Evolutionary conservation across 2,888 invertebrate genomes (phyloP).

Genomic region (Heliconius erato): DNA sequence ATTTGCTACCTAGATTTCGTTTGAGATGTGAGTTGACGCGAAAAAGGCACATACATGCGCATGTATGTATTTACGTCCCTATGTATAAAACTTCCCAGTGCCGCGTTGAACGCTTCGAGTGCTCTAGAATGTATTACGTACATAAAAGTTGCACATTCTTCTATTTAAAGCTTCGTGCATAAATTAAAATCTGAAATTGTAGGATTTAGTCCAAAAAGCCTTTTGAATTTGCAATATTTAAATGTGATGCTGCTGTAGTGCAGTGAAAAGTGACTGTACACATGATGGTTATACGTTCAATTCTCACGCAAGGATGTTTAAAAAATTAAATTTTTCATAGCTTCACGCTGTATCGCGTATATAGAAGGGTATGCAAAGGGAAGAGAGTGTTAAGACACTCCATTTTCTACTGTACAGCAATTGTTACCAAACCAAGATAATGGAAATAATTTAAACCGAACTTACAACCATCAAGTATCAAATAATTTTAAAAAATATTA

Average conservation of each 20-base stretch:
- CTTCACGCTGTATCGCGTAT: too few relatives aligned
- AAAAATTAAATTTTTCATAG: too few relatives aligned
- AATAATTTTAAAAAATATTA: too few relatives aligned
- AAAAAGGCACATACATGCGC: not conserved
- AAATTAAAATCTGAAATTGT: not conserved
- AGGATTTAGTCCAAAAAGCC: not conserved
- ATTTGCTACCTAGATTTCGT: constrained; percentile 24
- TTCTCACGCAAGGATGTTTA: not conserved
- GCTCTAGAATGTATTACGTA: constrained; percentile 1
- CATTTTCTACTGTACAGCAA: too few relatives aligned
- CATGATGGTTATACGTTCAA: not conserved
- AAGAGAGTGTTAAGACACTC: too few relatives aligned
- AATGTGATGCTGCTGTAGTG: not conserved
- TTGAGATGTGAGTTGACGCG: constrained; percentile 16
- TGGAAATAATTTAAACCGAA: too few relatives aligned
- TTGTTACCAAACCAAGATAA: too few relatives aligned
- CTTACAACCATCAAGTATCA: too few relatives aligned
- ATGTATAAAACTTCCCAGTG: not conserved
- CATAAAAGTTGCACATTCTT: constrained; percentile 5
- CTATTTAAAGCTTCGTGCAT: constrained; percentile 2
- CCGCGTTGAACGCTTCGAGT: constrained; percentile 9
- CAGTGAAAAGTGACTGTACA: not conserved
- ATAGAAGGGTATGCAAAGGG: too few relatives aligned
- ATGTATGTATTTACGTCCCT: not conserved
- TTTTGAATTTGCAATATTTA: not conserved